Base-by-base conservation (phyloP, 2,113 vertebrate genomes). In the Cochlearius cochlearius region DNA sequence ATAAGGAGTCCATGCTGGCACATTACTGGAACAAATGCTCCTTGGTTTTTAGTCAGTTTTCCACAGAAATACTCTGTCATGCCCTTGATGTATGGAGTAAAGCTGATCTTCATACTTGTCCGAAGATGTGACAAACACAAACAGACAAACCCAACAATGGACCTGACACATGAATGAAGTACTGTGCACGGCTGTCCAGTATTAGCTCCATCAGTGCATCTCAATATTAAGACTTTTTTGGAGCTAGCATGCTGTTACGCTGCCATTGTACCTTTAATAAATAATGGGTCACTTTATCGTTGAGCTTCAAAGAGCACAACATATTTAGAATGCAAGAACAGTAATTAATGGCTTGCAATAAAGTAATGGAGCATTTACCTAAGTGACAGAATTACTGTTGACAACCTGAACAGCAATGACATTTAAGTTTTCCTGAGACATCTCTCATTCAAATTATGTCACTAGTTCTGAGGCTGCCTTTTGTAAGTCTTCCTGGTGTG, bases 341-440 rank as follows among this genome's bases (percentile, higher is more conserved):
- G 58, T 79, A 92, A 95, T 92, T 96, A 93, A 94, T 88, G 74
- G 45, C 67, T 96, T 90, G 67, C 72, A 76, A 79, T 87, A 72
- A 95, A 91, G 50, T 88, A 94, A 87, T 47, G 73, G 29, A 92
- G 66, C 86, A 66, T 96, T 96, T 95, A 82, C 53, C 86, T 90
- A 90, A 92, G 83, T 76, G 89, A 89, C 74, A 95, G 85, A 90
- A 91, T 77, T 83, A n/a, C 66, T 92, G 74, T 72, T 97, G 94
- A 85, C 91, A 96, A 62, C 71, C 32, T 59, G 66, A 94, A 53
- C 55, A 73, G 74, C 69, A 91, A 86, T 86, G 89, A 66, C 92
- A 95, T 96, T 95, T 89, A 94, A 79, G 63, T 87, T 95, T 96
- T 95, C 50, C 74, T 90, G 81, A 96, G 84, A 93, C n/a, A 69